These are phyloP conservation scores for Polymixis flavicincta DNA, from an alignment of 2,888 invertebrate genomes.

Conservation along the genomic window DNA sequence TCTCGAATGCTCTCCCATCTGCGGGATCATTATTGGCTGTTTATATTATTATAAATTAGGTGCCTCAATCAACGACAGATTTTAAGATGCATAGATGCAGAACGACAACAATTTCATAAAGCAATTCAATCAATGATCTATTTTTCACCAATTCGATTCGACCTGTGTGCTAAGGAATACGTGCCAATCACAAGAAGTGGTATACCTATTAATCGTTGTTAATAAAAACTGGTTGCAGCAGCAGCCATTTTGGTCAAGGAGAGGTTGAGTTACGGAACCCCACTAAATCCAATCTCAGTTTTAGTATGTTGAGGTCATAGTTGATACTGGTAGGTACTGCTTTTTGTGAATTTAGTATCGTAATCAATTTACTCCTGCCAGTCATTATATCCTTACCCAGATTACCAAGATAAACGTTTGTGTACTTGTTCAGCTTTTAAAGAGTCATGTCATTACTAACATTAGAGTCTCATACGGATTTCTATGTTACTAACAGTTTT, in stretches of 20 bases:
- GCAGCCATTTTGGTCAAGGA: constrained; percentile 64
- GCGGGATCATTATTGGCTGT: no score
- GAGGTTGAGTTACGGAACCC: constrained; percentile 54
- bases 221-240: constrained; percentile 60
- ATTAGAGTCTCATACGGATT: no score
- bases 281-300: constrained; percentile 35
- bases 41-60: background rate
- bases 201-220: constrained; percentile 26
- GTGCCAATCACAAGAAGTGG: constrained; percentile 2
- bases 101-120: background rate
- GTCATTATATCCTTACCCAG: background rate
- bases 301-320: constrained; percentile 65
- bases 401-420: background rate
- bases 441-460: no score
- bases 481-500: no score
- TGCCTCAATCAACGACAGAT: background rate
- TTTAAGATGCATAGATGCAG: background rate
- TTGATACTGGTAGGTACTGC: constrained; percentile 5
- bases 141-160: background rate
- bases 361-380: background rate
- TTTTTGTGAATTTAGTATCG: constrained; percentile 38
- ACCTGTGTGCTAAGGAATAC: constrained; percentile 22
- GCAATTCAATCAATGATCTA: background rate
- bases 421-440: no score
- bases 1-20: no score